Evolutionary conservation across 2,888 invertebrate species (phyloP).

Genomic region (Griposia aprilina): DNA sequence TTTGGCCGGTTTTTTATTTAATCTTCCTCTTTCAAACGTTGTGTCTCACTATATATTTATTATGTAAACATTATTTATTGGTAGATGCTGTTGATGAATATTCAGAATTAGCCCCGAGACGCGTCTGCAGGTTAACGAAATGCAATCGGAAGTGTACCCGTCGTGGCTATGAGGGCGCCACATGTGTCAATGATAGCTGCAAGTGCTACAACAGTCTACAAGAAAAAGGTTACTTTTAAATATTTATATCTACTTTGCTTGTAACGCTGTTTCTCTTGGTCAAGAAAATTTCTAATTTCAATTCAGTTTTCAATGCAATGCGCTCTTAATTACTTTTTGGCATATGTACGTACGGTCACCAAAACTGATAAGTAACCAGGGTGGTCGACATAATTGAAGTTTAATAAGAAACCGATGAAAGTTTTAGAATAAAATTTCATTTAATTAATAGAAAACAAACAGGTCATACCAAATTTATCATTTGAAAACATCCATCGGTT

Average conservation of each 20-base stretch:
- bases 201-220: conserved; percentile 16
- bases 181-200: conserved; percentile 27
- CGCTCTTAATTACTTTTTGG: accelerated
- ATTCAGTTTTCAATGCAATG: background rate
- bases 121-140: background rate
- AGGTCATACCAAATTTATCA: too few relatives aligned
- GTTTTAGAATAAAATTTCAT: too few relatives aligned
- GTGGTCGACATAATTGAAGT: too few relatives aligned
- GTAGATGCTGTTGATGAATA: conserved; percentile 6
- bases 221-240: background rate
- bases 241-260: background rate
- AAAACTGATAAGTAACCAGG: too few relatives aligned
- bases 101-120: background rate
- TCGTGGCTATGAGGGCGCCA: conserved; percentile 10
- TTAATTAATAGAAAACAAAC: too few relatives aligned
- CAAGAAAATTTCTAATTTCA: background rate
- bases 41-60: background rate
- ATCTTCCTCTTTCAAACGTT: background rate
- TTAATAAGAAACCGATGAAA: too few relatives aligned
- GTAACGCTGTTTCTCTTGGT: background rate
- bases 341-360: too few relatives aligned
- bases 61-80: background rate
- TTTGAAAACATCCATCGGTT: too few relatives aligned
- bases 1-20: too few relatives aligned
- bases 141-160: conserved; percentile 12